Evolutionary conservation across 2,797 vertebrate genomes (phyloP), one percentile per base, ranked within the genome.

Genomic region (Atherinosoma microstoma): DNA sequence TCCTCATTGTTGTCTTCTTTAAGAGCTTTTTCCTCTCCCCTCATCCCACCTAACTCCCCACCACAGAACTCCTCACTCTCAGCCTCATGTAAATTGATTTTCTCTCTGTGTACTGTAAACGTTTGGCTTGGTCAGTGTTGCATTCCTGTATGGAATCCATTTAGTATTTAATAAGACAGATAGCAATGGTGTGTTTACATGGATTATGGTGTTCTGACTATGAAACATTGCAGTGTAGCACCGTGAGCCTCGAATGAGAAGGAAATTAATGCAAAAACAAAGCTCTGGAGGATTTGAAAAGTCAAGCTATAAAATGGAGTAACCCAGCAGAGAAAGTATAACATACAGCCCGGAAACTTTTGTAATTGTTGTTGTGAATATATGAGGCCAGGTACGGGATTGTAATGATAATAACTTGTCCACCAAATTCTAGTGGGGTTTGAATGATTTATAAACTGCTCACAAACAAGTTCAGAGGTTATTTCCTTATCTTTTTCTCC

Each of bases 41-140:
- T 64, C 63, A 35, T 59, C 63, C 45, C 65, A 36, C 64, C 51
- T 45, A 11, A 36, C 57, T 34, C 47, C 30, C 27, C 45, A n/a
- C 59, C 15, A 53, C 72, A 24, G 30, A 38, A 47, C 34, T 53
- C 22, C 35, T 47, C 65, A 54, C 58, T 59, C 77, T 49, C 63
- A 24, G 76, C 74, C 73, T 84, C 78, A 84, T 85, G 79, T 83
- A 86, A 89, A 92, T 90, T 38, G 78, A 86, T 85, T 86, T 88
- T 78, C 38, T 83, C 70, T 65, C 75, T 84, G 71, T 87, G 70
- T 80, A 68, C 73, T 87, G 64, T 87, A 82, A 85, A 86, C 71
- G 82, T 85, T 87, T 78, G 75, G 65, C 80, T 89, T 79, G 84
- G 80, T 84, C 72, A 75, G 79, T 83, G 80, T 89, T 84, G 87